A percentile compares a stretch with the other conserved stretches of the same genome.
These are phyloP conservation scores for Drosophila guanche DNA, from an alignment of 1,140 invertebrate species.

Conservation along the genomic window DNA sequence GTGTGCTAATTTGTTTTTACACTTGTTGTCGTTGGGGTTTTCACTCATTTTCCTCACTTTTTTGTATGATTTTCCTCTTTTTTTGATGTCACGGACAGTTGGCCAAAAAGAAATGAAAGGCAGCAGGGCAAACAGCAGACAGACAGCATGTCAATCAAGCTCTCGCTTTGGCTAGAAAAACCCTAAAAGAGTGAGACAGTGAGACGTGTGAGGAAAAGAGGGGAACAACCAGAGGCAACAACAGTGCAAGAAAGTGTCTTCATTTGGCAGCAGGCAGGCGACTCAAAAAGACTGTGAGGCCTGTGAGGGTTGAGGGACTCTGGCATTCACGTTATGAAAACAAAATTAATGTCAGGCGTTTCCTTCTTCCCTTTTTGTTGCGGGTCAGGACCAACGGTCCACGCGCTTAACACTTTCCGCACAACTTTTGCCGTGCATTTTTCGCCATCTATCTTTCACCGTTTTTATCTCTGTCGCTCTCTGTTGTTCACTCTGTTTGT, in stretches of 20 bases:
- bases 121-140: slow-evolving; percentile 42
- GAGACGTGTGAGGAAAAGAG: slow-evolving; percentile 8
- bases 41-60: slow-evolving; percentile 1
- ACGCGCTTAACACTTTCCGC: slow-evolving; percentile 1
- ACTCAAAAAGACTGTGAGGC: background rate
- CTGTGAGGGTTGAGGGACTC: slow-evolving; percentile 2
- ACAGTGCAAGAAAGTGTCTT: slow-evolving; percentile 71
- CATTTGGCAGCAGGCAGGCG: slow-evolving; percentile 53
- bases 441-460: too few species aligned
- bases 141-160: slow-evolving; percentile 78
- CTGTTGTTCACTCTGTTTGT: slow-evolving; percentile 9
- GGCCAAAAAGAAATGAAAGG: slow-evolving; percentile 54
- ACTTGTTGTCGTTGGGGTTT: slow-evolving; percentile 37
- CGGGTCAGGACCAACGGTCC: slow-evolving; percentile 16
- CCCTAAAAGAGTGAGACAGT: slow-evolving; percentile 25
- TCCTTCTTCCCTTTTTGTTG: background rate
- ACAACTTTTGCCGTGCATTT: slow-evolving; percentile 3
- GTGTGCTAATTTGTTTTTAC: slow-evolving; percentile 72
- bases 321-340: slow-evolving; percentile 65
- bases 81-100: slow-evolving; percentile 69
- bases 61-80: slow-evolving; percentile 24
- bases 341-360: slow-evolving; percentile 75
- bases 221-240: slow-evolving; percentile 15
- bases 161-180: slow-evolving; percentile 51
- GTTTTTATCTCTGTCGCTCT: too few species aligned